Evolutionary conservation across 2,888 invertebrate genomes (phyloP).

Genomic region (Platerodrilus igneus): DNA sequence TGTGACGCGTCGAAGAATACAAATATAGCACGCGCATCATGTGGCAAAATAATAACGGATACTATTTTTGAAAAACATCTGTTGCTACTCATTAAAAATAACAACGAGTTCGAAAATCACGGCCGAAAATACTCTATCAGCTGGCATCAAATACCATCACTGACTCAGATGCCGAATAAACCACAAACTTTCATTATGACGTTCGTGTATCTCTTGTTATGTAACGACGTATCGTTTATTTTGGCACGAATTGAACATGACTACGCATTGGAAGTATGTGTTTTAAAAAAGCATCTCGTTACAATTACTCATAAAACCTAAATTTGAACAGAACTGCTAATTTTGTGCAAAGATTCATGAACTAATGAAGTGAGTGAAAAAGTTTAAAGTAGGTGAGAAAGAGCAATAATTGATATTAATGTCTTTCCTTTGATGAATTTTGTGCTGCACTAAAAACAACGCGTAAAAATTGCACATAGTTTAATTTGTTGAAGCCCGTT

Average conservation of each 20-base stretch:
- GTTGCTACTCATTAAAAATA: conserved; percentile 43
- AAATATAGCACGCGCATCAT: conserved; percentile 27
- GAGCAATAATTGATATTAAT: too few species aligned
- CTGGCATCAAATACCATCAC: conserved; percentile 35
- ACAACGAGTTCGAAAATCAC: conserved; percentile 38
- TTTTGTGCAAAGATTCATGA: too few species aligned
- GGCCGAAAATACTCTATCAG: conserved; percentile 41
- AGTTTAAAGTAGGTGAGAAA: too few species aligned
- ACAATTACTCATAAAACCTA: too few species aligned
- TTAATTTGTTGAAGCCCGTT: too few species aligned
- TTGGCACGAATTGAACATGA: conserved; percentile 16
- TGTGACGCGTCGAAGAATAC: conserved; percentile 15
- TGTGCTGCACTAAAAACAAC: too few species aligned
- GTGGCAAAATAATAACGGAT: conserved; percentile 31
- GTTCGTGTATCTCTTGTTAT: conserved; percentile 24
- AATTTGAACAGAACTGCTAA: too few species aligned
- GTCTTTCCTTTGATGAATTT: too few species aligned
- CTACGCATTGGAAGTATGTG: conserved; percentile 12
- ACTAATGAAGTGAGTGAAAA: too few species aligned
- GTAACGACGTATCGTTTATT: conserved; percentile 16
- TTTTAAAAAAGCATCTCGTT: too few species aligned
- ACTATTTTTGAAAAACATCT: conserved; percentile 40
- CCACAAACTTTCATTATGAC: conserved; percentile 29
- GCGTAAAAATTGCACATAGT: too few species aligned
- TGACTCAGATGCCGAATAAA: conserved; percentile 39